Percentiles rank a stretch among this genome's conserved stretches.
Conservation (phyloP, 2,113 vertebrate species). For the Oxyura jamaicensis region DNA sequence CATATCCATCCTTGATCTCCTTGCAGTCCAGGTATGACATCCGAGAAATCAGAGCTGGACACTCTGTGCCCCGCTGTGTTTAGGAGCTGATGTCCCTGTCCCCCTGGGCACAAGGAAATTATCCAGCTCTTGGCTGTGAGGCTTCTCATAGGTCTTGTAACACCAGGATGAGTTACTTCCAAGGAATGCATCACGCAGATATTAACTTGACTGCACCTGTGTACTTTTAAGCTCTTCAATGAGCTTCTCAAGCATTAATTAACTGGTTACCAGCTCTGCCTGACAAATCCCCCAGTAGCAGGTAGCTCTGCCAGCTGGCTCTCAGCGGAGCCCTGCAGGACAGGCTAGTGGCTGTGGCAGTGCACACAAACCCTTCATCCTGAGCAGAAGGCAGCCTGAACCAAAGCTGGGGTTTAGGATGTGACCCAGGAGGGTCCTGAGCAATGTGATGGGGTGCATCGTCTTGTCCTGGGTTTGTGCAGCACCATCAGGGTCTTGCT, state of each 20-base stretch:
- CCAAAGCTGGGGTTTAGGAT: not conserved
- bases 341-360: not conserved
- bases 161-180: accelerated
- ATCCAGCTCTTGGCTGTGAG: not conserved
- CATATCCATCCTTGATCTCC: not conserved
- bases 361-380: not conserved
- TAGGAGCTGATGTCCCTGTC: not conserved
- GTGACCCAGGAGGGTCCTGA: not conserved
- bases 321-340: not conserved
- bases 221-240: not conserved
- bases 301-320: not conserved
- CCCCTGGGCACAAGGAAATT: not conserved
- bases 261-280: not conserved
- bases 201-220: not conserved
- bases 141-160: not conserved
- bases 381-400: not conserved
- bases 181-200: not conserved
- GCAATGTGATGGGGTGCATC: not conserved
- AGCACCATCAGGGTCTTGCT: not conserved
- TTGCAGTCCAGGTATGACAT: not conserved
- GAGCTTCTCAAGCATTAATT: not conserved
- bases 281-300: not conserved
- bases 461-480: not conserved
- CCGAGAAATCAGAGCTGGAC: not conserved
- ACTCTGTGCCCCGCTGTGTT: not conserved